Base-by-base conservation (phyloP, 2,888 invertebrate genomes). In the Plagiodera versicolora region DNA sequence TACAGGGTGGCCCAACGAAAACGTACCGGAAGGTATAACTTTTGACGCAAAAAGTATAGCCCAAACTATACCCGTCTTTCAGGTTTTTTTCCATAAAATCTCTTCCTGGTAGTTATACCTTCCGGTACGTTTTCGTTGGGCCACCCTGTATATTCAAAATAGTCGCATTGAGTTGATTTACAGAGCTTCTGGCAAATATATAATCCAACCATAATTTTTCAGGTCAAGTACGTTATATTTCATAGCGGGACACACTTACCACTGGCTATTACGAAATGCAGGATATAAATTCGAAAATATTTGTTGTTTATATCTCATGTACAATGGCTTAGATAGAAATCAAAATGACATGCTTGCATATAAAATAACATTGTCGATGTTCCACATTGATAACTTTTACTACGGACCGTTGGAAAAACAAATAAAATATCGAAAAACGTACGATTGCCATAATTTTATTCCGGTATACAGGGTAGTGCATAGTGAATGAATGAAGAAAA, bases 251-350 rank as follows among this genome's bases (percentile, higher is more conserved):
- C 39, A 39, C 14, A 39, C 39, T 39, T 39, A 3, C 11, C 14
- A 14, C 39, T 10, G 14, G 14, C 39, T 39, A 39, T 14, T 14
- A 39, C 14, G 14, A 39, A n/a, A 39, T 39, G 39, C 39, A 39
- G 39, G 39, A 39, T 39, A 39, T 39, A 39, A 39, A 39, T 39
- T 14, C 39, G 39, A 39, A 39, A 39, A n/a, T 39, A 39, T 39
- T n/a, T 39, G 8, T 39, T 14, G 14, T 39, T 39, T 39, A 39
- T 39, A 39, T 39, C 39, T 14, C 39, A 14, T 39, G 8, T 14
- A 39, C 39, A 39, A 39, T 39, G 39, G 39, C 14, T 39, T 14
- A 39, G 39, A 39, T 39, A 39, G 14, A 11, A 39, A 39, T 39
- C 39, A 39, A 39, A 39, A 39, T 39, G 39, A 39, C 39, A 39